These are phyloP conservation scores for Drosophila vallismaia DNA, from an alignment of 2,888 invertebrate genomes.

Conservation along the genomic window DNA sequence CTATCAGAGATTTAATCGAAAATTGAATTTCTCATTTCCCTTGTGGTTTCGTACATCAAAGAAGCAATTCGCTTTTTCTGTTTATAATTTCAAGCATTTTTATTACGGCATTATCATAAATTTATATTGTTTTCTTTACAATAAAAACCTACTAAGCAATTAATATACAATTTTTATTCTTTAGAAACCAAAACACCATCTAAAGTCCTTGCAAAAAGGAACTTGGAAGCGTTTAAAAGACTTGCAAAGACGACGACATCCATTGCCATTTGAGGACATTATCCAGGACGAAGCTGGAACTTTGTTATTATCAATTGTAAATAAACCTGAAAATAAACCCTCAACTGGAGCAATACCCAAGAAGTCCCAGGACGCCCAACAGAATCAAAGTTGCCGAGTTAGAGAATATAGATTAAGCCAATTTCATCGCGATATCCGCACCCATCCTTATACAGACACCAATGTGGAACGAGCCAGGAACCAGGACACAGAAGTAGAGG, in stretches of 20 bases:
- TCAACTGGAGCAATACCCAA: conserved; percentile 38
- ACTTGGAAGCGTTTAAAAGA: conserved; percentile 69
- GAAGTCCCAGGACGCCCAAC: conserved; percentile 10
- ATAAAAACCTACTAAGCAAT: background rate
- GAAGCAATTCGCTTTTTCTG: background rate
- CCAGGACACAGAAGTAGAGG: conserved; percentile 21
- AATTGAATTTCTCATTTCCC: conserved; percentile 3
- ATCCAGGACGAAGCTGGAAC: conserved; percentile 57
- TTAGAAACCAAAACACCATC: conserved; percentile 66
- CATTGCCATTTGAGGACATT: conserved; percentile 21
- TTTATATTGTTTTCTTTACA: background rate
- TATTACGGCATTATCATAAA: background rate
- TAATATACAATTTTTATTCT: conserved; percentile 14
- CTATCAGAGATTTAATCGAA: background rate
- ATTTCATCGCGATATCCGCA: conserved; percentile 52
- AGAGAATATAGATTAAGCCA: conserved; percentile 26
- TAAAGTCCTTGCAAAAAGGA: conserved; percentile 69
- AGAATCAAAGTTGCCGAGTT: conserved; percentile 12
- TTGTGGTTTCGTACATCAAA: background rate
- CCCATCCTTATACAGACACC: conserved; percentile 69
- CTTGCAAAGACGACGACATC: conserved; percentile 48
- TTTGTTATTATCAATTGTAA: conserved; percentile 46
- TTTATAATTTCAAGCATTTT: background rate
- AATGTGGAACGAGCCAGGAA: conserved; percentile 59
- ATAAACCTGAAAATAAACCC: conserved; percentile 12